Evolutionary conservation across 2,113 vertebrate species (phyloP).

Genomic region (Notarius quadriscutis): DNA sequence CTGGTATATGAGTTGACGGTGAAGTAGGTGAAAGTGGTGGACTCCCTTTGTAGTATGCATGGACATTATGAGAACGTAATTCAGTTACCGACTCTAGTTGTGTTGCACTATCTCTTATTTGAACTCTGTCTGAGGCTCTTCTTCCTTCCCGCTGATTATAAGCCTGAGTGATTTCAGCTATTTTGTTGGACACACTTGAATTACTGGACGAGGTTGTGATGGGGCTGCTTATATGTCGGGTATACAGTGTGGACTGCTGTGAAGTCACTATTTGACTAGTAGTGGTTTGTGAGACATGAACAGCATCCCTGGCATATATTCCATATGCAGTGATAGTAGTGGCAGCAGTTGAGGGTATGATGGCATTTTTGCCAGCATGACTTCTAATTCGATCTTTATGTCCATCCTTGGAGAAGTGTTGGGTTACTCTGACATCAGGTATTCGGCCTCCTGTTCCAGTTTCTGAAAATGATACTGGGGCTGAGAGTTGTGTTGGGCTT

Average conservation of each 20-base stretch:
- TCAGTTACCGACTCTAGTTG: constrained; percentile 69
- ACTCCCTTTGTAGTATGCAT: constrained; percentile 84
- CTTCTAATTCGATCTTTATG: constrained; percentile 80
- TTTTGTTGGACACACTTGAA: constrained; percentile 76
- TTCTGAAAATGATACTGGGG: constrained; percentile 86
- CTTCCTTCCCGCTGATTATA: constrained; percentile 74
- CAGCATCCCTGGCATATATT: constrained; percentile 74
- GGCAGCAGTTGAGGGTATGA: constrained; percentile 70
- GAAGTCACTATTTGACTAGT: constrained; percentile 70
- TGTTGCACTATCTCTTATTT: constrained; percentile 70
- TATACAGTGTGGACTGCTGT: constrained; percentile 65
- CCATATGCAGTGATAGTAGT: constrained; percentile 75
- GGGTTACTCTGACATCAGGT: constrained; percentile 91
- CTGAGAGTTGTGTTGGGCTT: constrained; percentile 91
- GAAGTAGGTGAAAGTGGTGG: constrained; percentile 85
- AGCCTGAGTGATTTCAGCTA: constrained; percentile 77
- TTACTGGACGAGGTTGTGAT: constrained; percentile 67
- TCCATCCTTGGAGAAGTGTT: constrained; percentile 91
- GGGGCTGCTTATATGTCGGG: constrained; percentile 63
- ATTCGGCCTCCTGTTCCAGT: constrained; percentile 74
- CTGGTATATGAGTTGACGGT: constrained; percentile 85
- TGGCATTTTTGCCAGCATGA: constrained; percentile 74
- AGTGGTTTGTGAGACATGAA: constrained; percentile 73
- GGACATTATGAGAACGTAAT: constrained; percentile 73
- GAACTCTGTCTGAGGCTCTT: constrained; percentile 67